These are phyloP conservation scores for Enteromius trimaculatus DNA, from an alignment of 2,797 vertebrate genomes.

Conservation along the genomic window DNA sequence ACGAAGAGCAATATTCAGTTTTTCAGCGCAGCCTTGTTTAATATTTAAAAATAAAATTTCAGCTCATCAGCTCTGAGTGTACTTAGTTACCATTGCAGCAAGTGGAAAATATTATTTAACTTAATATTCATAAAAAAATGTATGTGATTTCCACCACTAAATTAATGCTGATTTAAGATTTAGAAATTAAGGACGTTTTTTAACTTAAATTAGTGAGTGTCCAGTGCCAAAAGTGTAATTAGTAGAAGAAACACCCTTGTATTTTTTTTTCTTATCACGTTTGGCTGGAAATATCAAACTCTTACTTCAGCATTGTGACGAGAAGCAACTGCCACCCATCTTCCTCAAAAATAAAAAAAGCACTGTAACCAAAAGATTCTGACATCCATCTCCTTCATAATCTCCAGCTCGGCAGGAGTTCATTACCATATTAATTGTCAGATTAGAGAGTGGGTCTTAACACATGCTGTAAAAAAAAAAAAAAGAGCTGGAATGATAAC, in stretches of 20 bases:
- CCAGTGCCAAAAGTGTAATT: background rate
- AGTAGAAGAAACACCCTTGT: background rate
- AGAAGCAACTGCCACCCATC: background rate
- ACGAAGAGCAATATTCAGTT: background rate
- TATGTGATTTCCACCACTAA: background rate
- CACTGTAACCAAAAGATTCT: slow-evolving; percentile 35
- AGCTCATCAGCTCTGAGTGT: background rate
- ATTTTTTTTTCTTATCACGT: background rate
- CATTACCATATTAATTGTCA: slow-evolving; percentile 83
- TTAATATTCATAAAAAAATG: background rate
- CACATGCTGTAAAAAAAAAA: slow-evolving; percentile 70
- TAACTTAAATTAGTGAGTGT: background rate
- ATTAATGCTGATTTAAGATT: background rate
- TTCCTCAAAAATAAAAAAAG: slow-evolving; percentile 4
- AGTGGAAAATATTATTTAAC: background rate
- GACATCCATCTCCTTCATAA: slow-evolving; percentile 50
- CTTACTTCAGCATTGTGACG: background rate
- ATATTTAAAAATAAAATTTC: background rate
- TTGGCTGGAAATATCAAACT: background rate
- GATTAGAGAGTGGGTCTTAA: slow-evolving; percentile 68
- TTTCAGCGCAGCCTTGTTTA: background rate
- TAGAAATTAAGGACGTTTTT: background rate
- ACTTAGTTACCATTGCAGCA: background rate
- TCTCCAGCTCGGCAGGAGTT: slow-evolving; percentile 67
- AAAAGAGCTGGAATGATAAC: slow-evolving; percentile 72